Base-by-base conservation (phyloP, 2,113 vertebrate genomes). In the Podarcis cretensis region DNA sequence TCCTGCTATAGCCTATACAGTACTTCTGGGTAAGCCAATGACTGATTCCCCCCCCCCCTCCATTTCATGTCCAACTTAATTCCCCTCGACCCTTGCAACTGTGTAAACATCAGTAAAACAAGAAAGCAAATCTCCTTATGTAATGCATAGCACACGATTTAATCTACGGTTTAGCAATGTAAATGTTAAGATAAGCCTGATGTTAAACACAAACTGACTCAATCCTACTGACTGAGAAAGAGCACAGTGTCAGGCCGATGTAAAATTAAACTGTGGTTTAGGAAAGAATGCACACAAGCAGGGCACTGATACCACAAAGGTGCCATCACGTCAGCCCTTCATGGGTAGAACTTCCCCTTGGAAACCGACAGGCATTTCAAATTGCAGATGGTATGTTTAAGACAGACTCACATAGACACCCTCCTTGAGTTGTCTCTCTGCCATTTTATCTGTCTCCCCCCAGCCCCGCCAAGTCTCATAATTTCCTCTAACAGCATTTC, bases 141-240 rank as follows among this genome's bases (percentile, higher is more conserved):
- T 91, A 94, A 95, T 90, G 77, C 63, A 35, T 76, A 82, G 43
- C 16, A 90, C 93, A 89, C 92, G 91, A 90, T 90, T 90, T 92
- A 96, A 95, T 93, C 92, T 78, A 84, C 32, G 35, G 88, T 90
- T 93, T 92, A 93, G 95, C 94, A 94, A 95, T 85, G 94, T 92
- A 86, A 94, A 92, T 86, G 91, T 90, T 94, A 94, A 90, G 92
- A 92, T 93, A 73, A 89, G 21, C 83, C 91, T 88, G 40, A 93
- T 85, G 35, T 87, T 27, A 94, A 83, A 84, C 63, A 86, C 66
- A 83, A 84, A 79, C 92, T 73, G 63, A 59, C 92, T 95, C 91
- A 89, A 65, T 69, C 35, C 77, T 63, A 0, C 43, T 89, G 8
- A 5, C 23, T 0, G 0, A 80, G 80, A 93, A 87, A 92, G 48